A percentile compares a stretch with the other conserved stretches of the same genome.
These are phyloP conservation scores for Sphinx pinastri DNA, from an alignment of 2,888 invertebrate species.

Conservation along the genomic window DNA sequence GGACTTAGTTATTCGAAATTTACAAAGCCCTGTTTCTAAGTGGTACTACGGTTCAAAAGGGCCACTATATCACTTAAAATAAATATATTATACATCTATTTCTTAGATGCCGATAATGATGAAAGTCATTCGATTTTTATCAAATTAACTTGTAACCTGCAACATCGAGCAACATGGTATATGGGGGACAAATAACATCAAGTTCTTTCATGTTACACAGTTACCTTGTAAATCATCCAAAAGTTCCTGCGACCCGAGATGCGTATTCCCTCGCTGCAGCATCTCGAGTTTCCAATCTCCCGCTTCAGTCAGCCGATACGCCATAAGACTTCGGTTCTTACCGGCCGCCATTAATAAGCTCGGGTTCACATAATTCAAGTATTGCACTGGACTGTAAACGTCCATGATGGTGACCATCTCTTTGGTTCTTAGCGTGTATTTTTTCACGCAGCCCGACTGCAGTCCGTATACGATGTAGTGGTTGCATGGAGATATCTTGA, in stretches of 20 bases:
- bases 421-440: conserved; percentile 69
- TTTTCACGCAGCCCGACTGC: conserved; percentile 69
- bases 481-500: conserved; percentile 79
- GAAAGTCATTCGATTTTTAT: too few species aligned
- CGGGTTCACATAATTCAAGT: conserved; percentile 66
- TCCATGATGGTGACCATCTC: conserved; percentile 65
- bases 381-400: conserved; percentile 69
- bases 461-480: conserved; percentile 79
- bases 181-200: too few species aligned
- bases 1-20: too few species aligned
- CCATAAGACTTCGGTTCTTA: conserved; percentile 72
- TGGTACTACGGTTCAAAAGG: too few species aligned
- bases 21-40: too few species aligned
- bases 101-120: too few species aligned
- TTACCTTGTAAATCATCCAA: conserved; percentile 73
- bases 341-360: conserved; percentile 70
- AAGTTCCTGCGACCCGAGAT: conserved; percentile 76
- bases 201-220: conserved; percentile 5
- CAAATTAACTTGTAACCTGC: too few species aligned
- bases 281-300: conserved; percentile 69
- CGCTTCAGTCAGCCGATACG: conserved; percentile 53
- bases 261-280: conserved; percentile 67
- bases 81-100: too few species aligned
- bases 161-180: too few species aligned
- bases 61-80: too few species aligned